These are phyloP conservation scores for Lepas anatifera DNA, from an alignment of 2,888 invertebrate species.

Conservation along the genomic window DNA sequence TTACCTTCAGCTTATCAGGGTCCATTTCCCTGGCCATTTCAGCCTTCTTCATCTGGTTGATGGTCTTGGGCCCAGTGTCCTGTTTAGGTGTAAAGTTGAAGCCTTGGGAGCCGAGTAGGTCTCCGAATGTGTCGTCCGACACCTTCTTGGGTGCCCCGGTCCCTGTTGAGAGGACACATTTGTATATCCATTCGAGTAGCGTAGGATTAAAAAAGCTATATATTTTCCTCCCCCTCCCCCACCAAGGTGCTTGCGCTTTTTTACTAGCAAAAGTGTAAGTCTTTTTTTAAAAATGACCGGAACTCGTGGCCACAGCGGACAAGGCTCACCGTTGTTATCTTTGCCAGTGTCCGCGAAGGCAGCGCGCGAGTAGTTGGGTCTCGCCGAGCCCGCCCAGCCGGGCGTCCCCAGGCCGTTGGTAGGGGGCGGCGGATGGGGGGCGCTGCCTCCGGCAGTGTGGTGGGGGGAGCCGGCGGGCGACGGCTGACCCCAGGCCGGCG, in stretches of 20 bases:
- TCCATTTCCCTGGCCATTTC: constrained; percentile 78
- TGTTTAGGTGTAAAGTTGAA: constrained; percentile 60
- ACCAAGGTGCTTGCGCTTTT: too few relatives aligned
- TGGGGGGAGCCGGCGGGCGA: not conserved
- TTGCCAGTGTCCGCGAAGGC: not conserved
- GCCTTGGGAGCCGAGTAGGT: constrained; percentile 77
- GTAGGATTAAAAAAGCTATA: too few relatives aligned
- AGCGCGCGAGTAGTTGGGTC: constrained; percentile 7
- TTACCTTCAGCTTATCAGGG: constrained; percentile 73
- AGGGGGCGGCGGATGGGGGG: not conserved
- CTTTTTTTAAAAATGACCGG: too few relatives aligned
- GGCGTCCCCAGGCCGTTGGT: too few relatives aligned
- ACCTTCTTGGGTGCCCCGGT: constrained; percentile 31
- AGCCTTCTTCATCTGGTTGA: constrained; percentile 84
- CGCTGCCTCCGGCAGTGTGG: not conserved
- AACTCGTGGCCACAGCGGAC: not conserved
- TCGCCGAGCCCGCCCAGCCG: not conserved
- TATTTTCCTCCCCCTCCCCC: too few relatives aligned
- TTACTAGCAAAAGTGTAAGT: too few relatives aligned
- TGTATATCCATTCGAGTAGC: too few relatives aligned
- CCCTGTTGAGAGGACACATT: too few relatives aligned
- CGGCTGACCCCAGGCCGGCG: not conserved
- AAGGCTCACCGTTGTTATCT: not conserved
- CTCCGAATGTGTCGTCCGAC: constrained; percentile 68
- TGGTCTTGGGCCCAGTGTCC: constrained; percentile 63